Conservation (phyloP, 2,888 invertebrate species). For the Ophioninae sp. region DNA sequence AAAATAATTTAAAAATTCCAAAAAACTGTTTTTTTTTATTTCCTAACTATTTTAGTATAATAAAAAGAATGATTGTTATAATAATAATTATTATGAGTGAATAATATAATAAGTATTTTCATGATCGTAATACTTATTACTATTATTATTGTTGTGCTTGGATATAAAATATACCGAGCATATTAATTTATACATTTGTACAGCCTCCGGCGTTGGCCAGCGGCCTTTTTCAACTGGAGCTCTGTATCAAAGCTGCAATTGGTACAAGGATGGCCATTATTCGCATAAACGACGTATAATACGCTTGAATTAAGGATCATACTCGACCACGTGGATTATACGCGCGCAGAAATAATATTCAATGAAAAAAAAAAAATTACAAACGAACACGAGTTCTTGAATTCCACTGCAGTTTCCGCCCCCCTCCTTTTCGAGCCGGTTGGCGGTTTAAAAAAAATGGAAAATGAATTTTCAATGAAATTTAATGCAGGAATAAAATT, state of each 20-base stretch:
- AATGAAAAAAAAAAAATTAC: neutral
- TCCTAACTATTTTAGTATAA: too few relatives aligned
- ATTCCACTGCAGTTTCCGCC: too few relatives aligned
- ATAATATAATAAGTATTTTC: neutral
- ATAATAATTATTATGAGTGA: too few relatives aligned
- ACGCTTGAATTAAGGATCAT: constrained; percentile 12
- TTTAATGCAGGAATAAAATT: too few relatives aligned
- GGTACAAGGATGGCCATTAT: constrained; percentile 59
- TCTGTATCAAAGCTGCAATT: constrained; percentile 32
- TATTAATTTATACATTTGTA: constrained; percentile 2
- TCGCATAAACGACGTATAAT: constrained; percentile 47
- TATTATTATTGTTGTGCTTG: neutral
- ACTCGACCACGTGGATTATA: constrained; percentile 6
- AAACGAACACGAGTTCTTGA: neutral
- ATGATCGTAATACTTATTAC: neutral
- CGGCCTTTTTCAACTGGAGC: constrained; percentile 21
- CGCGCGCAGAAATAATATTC: neutral
- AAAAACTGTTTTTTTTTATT: too few relatives aligned
- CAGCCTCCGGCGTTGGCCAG: constrained; percentile 14
- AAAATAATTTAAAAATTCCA: too few relatives aligned
- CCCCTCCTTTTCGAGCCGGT: too few relatives aligned
- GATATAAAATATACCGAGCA: neutral
- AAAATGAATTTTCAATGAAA: too few relatives aligned
- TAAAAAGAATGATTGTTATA: too few relatives aligned
- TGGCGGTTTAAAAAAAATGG: too few relatives aligned